Evolutionary conservation across 2,888 invertebrate species (phyloP).

Genomic region (Gastracanthus pulcherrimus): DNA sequence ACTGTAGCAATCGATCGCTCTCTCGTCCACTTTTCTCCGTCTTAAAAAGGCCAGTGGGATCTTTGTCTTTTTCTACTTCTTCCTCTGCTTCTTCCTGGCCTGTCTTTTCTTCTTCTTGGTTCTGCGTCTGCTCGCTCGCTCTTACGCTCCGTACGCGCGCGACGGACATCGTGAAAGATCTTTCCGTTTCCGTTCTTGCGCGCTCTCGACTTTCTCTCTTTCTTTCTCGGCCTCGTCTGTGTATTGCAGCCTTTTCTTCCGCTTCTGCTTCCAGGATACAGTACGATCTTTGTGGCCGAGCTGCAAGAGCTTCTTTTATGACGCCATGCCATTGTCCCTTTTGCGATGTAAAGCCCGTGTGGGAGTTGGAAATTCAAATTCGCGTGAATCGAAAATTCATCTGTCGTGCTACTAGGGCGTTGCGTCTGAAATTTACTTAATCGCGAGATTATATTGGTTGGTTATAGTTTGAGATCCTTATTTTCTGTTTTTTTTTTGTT

Average conservation of each 20-base stretch:
- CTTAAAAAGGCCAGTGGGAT: constrained; percentile 1
- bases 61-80: background rate
- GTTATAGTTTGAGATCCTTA: too few relatives aligned
- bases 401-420: background rate
- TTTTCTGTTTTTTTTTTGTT: too few relatives aligned
- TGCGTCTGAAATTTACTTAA: too few relatives aligned
- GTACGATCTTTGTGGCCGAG: background rate
- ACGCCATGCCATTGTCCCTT: background rate
- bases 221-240: background rate
- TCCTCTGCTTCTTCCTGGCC: background rate
- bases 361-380: constrained; percentile 22
- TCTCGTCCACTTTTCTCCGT: background rate
- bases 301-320: background rate
- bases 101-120: background rate
- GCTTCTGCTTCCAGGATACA: background rate
- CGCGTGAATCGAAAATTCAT: background rate
- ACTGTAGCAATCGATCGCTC: background rate
- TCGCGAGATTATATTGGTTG: too few relatives aligned
- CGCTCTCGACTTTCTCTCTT: background rate
- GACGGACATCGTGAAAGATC: constrained; percentile 43
- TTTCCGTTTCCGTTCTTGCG: constrained; percentile 25
- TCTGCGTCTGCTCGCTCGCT: background rate
- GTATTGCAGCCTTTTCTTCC: background rate
- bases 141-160: background rate
- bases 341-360: background rate